Conservation (phyloP, 2,113 vertebrate species). For the Parotia lawesii region DNA sequence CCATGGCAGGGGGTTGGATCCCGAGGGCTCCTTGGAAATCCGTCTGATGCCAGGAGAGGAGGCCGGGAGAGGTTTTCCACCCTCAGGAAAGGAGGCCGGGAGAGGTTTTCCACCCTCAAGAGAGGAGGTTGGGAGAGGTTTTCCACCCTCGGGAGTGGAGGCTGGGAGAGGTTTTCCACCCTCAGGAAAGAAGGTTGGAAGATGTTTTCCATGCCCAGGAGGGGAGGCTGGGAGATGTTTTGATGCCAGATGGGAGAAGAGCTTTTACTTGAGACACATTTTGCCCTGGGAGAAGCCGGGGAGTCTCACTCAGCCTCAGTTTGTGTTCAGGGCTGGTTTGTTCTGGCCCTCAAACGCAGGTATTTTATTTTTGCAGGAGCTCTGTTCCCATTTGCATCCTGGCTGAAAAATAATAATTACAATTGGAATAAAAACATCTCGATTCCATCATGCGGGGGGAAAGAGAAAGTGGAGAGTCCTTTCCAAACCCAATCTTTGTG, state of each 20-base stretch:
- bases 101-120: not conserved
- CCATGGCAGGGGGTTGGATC: no score
- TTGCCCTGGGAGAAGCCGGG: not conserved
- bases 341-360: not conserved
- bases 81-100: not conserved
- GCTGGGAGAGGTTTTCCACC: not conserved
- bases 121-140: not conserved
- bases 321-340: not conserved
- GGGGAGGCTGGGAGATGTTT: not conserved
- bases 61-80: not conserved
- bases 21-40: not conserved
- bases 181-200: not conserved
- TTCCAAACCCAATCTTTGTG: not conserved
- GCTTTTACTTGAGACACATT: not conserved
- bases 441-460: not conserved
- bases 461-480: not conserved
- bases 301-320: not conserved
- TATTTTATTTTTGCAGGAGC: not conserved
- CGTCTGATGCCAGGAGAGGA: not conserved
- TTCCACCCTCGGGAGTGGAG: not conserved
- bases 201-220: not conserved
- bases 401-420: not conserved
- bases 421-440: not conserved
- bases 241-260: not conserved
- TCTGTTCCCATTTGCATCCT: not conserved